Conservation (phyloP, 2,113 vertebrate genomes). For the Barnardius zonarius region DNA sequence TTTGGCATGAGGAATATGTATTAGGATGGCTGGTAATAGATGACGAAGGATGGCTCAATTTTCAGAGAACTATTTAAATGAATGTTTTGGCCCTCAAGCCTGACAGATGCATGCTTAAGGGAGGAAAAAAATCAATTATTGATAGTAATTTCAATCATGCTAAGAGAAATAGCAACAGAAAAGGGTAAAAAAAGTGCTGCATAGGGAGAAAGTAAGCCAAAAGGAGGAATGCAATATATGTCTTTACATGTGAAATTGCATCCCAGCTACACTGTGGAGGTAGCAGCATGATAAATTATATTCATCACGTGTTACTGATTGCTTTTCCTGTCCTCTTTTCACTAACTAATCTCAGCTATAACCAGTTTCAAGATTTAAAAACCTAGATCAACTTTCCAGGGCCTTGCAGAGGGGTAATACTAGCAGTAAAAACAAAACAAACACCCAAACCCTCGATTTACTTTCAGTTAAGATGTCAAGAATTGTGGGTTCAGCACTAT, state of each 20-base stretch:
- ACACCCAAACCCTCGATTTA: not conserved
- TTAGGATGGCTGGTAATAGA: not conserved
- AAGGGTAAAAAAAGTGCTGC: not conserved
- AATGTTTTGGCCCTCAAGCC: not conserved
- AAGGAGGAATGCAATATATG: not conserved
- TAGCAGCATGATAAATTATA: not conserved
- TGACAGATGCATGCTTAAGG: not conserved
- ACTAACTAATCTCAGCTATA: slow-evolving; percentile 6
- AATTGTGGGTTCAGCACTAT: not conserved
- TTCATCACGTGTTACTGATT: slow-evolving; percentile 16
- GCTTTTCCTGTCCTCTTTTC: not conserved
- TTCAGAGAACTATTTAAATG: not conserved
- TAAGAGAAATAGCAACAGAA: not conserved
- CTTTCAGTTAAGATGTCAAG: not conserved
- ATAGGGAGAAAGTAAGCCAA: not conserved
- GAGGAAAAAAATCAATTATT: not conserved
- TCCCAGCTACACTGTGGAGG: not conserved
- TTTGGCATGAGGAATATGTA: not conserved
- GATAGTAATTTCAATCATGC: not conserved
- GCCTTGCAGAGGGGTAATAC: not conserved
- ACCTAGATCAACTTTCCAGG: not conserved
- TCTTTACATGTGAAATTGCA: not conserved
- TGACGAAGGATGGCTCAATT: not conserved
- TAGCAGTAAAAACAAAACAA: not conserved
- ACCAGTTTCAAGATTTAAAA: not conserved